Evolutionary conservation across 2,888 invertebrate species (phyloP).

Genomic region (Drosophila gaucha): DNA sequence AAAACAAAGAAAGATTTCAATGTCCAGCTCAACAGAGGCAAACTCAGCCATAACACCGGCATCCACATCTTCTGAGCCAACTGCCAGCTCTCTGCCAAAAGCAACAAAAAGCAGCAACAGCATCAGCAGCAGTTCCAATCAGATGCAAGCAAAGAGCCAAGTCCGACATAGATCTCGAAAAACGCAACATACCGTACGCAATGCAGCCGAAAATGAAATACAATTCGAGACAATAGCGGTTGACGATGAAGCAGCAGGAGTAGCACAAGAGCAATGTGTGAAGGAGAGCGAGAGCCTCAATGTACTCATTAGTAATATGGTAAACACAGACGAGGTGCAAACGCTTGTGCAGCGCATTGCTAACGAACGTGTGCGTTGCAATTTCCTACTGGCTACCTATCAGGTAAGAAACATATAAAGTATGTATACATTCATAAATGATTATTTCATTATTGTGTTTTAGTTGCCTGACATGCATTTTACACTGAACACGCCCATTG

Average conservation of each 20-base stretch:
- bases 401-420: constrained; percentile 15
- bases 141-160: not conserved
- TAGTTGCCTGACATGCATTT: constrained; percentile 62
- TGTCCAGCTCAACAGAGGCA: not conserved
- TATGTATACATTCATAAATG: not conserved
- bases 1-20: constrained; percentile 8
- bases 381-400: constrained; percentile 59
- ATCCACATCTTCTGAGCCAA: constrained; percentile 24
- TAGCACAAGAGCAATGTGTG: not conserved
- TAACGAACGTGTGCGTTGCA: constrained; percentile 64
- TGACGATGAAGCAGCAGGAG: constrained; percentile 13
- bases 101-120: constrained; percentile 1
- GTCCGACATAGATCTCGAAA: constrained; percentile 58
- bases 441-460: not conserved
- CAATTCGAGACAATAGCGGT: constrained; percentile 55
- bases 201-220: constrained; percentile 49
- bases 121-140: not conserved
- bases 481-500: constrained; percentile 34
- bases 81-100: constrained; percentile 2
- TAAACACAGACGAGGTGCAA: constrained; percentile 41
- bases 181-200: constrained; percentile 57
- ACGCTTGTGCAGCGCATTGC: constrained; percentile 50
- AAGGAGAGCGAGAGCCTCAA: not conserved
- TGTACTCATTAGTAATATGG: constrained; percentile 25
- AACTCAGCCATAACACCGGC: not conserved